phyloP scores from a whole-genome alignment of 2,113 vertebrate genomes.

The Coracopsis vasa region DNA sequence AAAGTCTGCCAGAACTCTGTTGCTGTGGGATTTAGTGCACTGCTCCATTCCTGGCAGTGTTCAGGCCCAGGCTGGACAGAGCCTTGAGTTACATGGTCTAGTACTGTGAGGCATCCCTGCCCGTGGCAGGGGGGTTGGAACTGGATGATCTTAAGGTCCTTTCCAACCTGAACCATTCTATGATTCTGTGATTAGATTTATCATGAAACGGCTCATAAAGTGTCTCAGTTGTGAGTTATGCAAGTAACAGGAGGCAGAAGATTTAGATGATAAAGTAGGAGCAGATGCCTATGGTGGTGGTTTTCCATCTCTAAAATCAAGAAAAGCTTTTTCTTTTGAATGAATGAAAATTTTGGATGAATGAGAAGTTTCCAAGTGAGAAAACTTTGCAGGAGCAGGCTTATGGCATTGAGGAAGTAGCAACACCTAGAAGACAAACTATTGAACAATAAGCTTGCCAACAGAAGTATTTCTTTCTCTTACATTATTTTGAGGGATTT shows the following conservation, averaged over 20 bases:
- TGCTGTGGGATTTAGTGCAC: background rate
- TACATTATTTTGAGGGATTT: background rate
- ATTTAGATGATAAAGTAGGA: background rate
- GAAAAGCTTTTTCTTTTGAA: background rate
- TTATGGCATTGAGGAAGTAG: background rate
- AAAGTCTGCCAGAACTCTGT: background rate
- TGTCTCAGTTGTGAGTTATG: background rate
- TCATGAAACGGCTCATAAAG: background rate
- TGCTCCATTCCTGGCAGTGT: background rate
- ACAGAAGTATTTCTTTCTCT: background rate
- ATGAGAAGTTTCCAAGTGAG: background rate
- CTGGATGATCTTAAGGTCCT: background rate
- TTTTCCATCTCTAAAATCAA: background rate
- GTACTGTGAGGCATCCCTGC: background rate
- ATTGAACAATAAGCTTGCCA: background rate
- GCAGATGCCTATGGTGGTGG: background rate
- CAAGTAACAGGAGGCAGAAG: background rate
- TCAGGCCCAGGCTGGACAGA: background rate
- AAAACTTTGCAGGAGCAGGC: background rate
- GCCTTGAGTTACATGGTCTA: background rate
- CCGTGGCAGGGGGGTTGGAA: background rate
- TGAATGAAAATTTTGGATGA: background rate
- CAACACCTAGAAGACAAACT: background rate
- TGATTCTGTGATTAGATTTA: background rate
- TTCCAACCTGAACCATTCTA: background rate